A percentile compares a stretch with the other conserved stretches of the same genome.
These are phyloP conservation scores for Eonycteris spelaea DNA, from an alignment of 2,113 vertebrate genomes.

Conservation along the genomic window DNA sequence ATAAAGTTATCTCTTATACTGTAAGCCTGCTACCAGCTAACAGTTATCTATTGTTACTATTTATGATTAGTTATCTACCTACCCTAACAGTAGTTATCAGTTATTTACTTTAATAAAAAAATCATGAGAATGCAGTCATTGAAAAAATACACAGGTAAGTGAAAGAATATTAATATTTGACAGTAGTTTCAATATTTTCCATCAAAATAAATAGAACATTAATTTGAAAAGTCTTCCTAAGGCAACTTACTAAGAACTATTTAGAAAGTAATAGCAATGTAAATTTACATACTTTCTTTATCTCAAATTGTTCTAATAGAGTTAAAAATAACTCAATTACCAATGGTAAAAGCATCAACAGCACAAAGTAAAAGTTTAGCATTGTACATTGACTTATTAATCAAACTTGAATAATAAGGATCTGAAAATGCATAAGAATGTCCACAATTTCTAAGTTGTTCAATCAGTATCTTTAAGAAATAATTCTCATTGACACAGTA, in stretches of 20 bases:
- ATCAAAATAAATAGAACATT: background rate
- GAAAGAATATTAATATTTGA: background rate
- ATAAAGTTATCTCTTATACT: background rate
- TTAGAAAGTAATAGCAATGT: background rate
- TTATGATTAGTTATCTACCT: background rate
- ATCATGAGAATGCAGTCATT: background rate
- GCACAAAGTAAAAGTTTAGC: background rate
- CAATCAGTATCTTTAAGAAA: slow-evolving; percentile 56
- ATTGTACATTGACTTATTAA: background rate
- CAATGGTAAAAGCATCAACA: background rate
- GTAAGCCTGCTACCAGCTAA: background rate
- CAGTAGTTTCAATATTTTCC: background rate
- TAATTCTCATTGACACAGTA: slow-evolving; percentile 58
- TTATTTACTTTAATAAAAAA: background rate
- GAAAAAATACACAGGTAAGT: background rate
- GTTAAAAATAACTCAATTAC: background rate
- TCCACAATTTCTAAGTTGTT: slow-evolving; percentile 41
- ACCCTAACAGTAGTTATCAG: background rate
- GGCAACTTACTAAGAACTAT: background rate
- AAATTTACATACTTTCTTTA: background rate
- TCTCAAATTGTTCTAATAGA: background rate
- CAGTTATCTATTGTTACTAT: background rate
- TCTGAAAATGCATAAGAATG: background rate
- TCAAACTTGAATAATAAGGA: background rate
- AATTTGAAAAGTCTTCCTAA: background rate